Evolutionary conservation across 1,140 invertebrate genomes (phyloP).

Genomic region (Mamestra configurata): DNA sequence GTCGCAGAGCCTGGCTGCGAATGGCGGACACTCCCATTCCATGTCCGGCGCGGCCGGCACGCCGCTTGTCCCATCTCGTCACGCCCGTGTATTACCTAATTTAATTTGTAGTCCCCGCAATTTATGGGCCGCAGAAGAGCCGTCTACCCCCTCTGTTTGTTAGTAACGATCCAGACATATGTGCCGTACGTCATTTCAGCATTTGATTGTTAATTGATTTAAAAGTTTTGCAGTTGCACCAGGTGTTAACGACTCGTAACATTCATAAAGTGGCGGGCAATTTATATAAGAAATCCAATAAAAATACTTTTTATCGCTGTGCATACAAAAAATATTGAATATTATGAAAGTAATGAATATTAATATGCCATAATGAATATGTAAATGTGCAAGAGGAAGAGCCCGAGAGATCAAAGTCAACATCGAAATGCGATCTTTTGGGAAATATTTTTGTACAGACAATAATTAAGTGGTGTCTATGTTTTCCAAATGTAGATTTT

Average conservation of each 20-base stretch:
- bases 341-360: constrained; percentile 46
- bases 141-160: constrained; percentile 71
- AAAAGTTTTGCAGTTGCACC: constrained; percentile 29
- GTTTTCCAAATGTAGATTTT: background rate
- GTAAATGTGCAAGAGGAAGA: constrained; percentile 47
- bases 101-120: constrained; percentile 85
- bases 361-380: constrained; percentile 44
- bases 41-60: constrained; percentile 75
- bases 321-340: constrained; percentile 41
- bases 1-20: constrained; percentile 55
- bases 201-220: constrained; percentile 49
- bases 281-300: background rate
- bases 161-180: constrained; percentile 53
- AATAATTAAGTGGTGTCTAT: constrained; percentile 12
- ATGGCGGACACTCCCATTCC: constrained; percentile 80
- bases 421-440: constrained; percentile 22
- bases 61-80: constrained; percentile 77
- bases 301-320: constrained; percentile 11
- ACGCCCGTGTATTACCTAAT: constrained; percentile 84
- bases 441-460: constrained; percentile 27
- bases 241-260: background rate
- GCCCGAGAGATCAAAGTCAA: constrained; percentile 27
- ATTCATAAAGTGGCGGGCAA: background rate
- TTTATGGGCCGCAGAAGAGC: constrained; percentile 83
- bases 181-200: constrained; percentile 31